Base-by-base conservation (phyloP, 2,113 vertebrate genomes). In the Pandion haliaetus region DNA sequence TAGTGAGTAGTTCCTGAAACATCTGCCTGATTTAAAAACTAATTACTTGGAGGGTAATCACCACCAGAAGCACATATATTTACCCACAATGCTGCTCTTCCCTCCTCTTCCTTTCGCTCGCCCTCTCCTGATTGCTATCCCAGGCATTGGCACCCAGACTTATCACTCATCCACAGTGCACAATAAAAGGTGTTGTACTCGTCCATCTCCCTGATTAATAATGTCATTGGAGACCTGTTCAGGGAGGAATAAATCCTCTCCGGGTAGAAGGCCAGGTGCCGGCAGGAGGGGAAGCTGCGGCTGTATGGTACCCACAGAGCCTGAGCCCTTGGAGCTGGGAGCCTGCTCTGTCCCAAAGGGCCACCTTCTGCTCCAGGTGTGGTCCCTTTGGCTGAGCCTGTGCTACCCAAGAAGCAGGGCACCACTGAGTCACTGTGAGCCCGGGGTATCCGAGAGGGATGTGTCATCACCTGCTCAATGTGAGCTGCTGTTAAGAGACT, bases 21-120 rank as follows among this genome's bases (percentile, higher is more conserved):
- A 40, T 96, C 97, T 95, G 95, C 97, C 96, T 97, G 93, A 96
- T 97, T 98, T 97, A 97, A 97, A 98, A 96, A 98, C 97, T 96
- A 98, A 98, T 97, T 97, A 97, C 94, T 92, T 69, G 71, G 93
- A 95, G 82, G 90, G 87, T 94, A 87, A 93, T 98, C 57, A 87
- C 88, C 76, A 93, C 76, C 94, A 86, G 95, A 90, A 94, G 89
- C 2, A 5, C 79, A 59, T 47, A 40, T 47, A 40, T 94, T 97
- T 81, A 78, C 95, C 97, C 95, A 88, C 77, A 82, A 36, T 58
- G 42, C 95, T 81, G 83, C 73, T 92, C 85, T 94, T 57, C 82
- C 29, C 58, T 79, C 44, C 55, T 82, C 44, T 63, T 74, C 83
- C 67, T 38, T 36, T 6, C 1, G 1, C 61, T 89, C 29, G 3